Percentiles rank a stretch among this genome's conserved stretches.
Conservation (phyloP, 1,140 invertebrate species). For the Leptonema lineaticorne region DNA sequence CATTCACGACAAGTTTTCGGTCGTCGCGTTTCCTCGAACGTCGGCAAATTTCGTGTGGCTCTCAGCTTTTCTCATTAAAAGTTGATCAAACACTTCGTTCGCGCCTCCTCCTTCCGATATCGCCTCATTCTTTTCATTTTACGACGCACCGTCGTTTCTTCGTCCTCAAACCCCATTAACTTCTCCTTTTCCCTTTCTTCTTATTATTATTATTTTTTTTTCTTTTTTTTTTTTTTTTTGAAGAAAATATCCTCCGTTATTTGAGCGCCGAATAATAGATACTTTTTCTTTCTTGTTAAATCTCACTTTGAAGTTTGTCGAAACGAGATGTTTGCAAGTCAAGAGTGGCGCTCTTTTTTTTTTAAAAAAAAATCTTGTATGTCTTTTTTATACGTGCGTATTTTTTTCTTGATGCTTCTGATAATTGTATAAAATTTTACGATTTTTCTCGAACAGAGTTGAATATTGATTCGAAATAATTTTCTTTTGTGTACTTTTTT, state of each 20-base stretch:
- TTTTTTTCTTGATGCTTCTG: too few relatives aligned
- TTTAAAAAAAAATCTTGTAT: too few relatives aligned
- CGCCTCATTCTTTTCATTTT: neutral
- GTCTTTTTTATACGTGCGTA: too few relatives aligned
- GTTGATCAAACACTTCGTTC: constrained; percentile 12
- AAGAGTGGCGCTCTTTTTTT: too few relatives aligned
- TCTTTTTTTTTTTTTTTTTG: neutral
- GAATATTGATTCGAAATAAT: too few relatives aligned
- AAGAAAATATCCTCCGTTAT: neutral
- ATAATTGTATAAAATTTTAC: too few relatives aligned
- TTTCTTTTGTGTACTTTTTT: too few relatives aligned
- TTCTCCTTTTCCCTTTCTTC: too few relatives aligned
- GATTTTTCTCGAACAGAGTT: too few relatives aligned
- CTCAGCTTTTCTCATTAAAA: constrained; percentile 15
- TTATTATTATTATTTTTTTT: too few relatives aligned
- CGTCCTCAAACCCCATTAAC: too few relatives aligned
- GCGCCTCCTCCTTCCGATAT: neutral
- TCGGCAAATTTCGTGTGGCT: constrained; percentile 7
- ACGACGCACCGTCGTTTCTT: neutral
- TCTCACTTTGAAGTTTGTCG: neutral
- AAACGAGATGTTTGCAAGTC: neutral
- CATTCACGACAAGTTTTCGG: constrained; percentile 13
- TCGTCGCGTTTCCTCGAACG: neutral
- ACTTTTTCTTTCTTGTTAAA: neutral
- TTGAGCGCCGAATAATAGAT: constrained; percentile 1